These are phyloP conservation scores for Micrasema minimum DNA, from an alignment of 1,140 invertebrate genomes.

Conservation along the genomic window DNA sequence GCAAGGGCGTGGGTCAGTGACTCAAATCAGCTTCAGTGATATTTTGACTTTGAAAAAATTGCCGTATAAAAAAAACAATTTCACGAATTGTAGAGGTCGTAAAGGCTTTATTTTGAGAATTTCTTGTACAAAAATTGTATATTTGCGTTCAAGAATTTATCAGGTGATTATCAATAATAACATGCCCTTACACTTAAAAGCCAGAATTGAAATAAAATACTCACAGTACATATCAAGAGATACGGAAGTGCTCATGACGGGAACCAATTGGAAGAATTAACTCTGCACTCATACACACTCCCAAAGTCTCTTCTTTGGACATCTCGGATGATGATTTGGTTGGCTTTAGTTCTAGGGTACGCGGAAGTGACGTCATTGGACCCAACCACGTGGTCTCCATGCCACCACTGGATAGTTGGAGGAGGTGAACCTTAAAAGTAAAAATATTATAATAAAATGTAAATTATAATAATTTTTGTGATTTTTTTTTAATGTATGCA, in stretches of 20 bases:
- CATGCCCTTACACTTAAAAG: too few species aligned
- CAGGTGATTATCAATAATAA: too few species aligned
- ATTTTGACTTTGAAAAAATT: too few species aligned
- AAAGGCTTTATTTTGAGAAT: too few species aligned
- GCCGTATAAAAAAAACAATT: too few species aligned
- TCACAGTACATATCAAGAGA: conserved; percentile 51
- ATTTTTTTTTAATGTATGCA: conserved; percentile 35
- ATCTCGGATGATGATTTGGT: conserved; percentile 40
- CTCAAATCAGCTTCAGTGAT: too few species aligned
- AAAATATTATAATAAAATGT: neutral
- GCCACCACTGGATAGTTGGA: conserved; percentile 46
- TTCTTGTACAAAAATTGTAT: too few species aligned
- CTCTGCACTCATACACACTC: too few species aligned
- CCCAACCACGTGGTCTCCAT: conserved; percentile 33
- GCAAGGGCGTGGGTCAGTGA: too few species aligned
- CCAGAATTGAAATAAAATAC: too few species aligned
- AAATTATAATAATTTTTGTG: neutral
- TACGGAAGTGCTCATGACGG: conserved; percentile 38
- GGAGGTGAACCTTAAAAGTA: neutral
- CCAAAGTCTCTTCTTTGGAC: conserved; percentile 42
- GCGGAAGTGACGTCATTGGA: conserved; percentile 39
- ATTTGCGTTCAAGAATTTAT: too few species aligned
- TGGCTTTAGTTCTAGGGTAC: conserved; percentile 39
- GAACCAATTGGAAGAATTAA: conserved; percentile 36
- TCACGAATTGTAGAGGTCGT: too few species aligned